Evolutionary conservation across 2,888 invertebrate genomes (phyloP), one percentile per base, ranked within the genome.

Genomic region (Synanthedon formicaeformis): DNA sequence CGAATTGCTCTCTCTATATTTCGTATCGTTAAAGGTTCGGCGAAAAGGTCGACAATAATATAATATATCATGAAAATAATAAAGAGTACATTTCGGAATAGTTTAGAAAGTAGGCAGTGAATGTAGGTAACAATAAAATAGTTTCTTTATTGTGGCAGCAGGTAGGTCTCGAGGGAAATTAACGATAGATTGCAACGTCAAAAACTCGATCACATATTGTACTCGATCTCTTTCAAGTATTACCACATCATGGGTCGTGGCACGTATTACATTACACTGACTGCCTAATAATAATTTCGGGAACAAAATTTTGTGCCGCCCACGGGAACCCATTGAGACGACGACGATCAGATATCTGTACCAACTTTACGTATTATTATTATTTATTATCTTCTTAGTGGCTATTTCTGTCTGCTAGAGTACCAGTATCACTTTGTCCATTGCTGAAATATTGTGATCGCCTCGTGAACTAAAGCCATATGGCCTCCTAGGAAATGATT

Each of bases 171-270:
- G 2, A 49, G 84, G 85, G 85, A 84, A 85, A 85, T 85, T 84
- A 84, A 73, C 73, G 71, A 75, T 75, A 81, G 73, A 83, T 82
- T 81, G 81, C 77, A 75, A 78, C 78, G 75, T 83, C 81, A 81
- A 80, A 79, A 78, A 78, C 67, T 79, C 80, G 78, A 80, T 82
- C 80, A 80, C 77, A 80, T 76, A 81, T 79, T 78, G 78, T 80
- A 69, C 66, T 71, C 69, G 67, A 66, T 72, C 73, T 74, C 66
- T 71, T 75, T 71, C 69, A 74, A 75, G 68, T 66, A 74, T 72
- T 67, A 63, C 69, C 70, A 65, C 57, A 56, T 57, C 56, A 56
- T 54, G 57, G 67, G 63, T 65, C 63, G 62, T 62, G 65, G 61
- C 71, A 75, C 72, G 70, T 75, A 70, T 66, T 67, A 71, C 60